Base-by-base conservation (phyloP, 2,888 invertebrate species). In the Geophilus truncorum region DNA sequence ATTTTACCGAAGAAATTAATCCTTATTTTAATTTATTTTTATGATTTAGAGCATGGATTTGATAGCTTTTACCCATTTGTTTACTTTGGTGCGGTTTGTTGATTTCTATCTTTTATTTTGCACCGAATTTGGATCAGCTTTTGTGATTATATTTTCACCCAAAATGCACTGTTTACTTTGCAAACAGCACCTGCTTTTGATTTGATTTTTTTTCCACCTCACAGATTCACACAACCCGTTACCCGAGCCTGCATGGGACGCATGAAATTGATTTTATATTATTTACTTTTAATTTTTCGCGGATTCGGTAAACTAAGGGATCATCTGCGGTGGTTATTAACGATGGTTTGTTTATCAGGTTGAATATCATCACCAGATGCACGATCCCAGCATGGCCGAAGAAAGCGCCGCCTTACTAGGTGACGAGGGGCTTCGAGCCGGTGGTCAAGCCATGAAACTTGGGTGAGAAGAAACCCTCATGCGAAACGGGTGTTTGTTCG, bases 401-500 rank as follows among this genome's bases (percentile, higher is more conserved):
- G 95, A 97, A 89, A 96, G 95, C 89, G 94, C 96, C 87, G 96
- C 96, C 86, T 92, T 98, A 87, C 92, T 98, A 88, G 96, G 96
- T 89, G 97, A 97, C 90, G 97, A 97, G 90, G 95, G 93, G 87
- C 93, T 95, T 88, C 92, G 94, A 89, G 94, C 95, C 87, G 94
- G 95, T 89, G 96, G 96, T 90, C 97, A 97, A 91, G 95, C 96
- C 90, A 93, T 97, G 89, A 96, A 97, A 90, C 92, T 97, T 90
- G 97, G 97, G 97, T 97, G 84, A 84, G 85, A 18, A 57, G 57
- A 62, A 18, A 23, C 81, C 62, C 75, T 80, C 25, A n/a, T n/a
- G 15, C 15, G 12, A 40, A 40, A 40, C 40, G 40, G 40, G 40
- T 40, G 40, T 40, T 62, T 62, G 57, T 62, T n/a, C n/a, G n/a